Percentiles rank a stretch among this genome's conserved stretches.
phyloP scores from a whole-genome alignment of 2,113 vertebrate species.

The Tragelaphus imberbis region DNA sequence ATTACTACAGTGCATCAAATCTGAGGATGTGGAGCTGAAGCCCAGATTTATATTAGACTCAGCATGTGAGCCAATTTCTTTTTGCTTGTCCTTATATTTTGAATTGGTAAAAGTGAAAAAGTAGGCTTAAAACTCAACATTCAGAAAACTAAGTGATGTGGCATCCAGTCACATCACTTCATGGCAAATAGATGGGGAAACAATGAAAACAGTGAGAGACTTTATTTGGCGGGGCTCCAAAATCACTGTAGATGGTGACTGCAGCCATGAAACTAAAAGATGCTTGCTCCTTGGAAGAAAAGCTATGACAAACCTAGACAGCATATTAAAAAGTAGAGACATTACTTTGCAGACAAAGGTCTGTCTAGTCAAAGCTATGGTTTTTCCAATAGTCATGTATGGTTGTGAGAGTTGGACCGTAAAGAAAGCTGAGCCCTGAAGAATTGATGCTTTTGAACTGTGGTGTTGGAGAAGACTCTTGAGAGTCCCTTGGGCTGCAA shows the following conservation, averaged over 20 bases:
- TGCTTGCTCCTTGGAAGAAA: background rate
- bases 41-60: background rate
- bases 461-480: background rate
- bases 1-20: background rate
- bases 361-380: background rate
- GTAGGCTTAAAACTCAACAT: background rate
- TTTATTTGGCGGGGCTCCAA: background rate
- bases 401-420: background rate
- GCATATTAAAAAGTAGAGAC: background rate
- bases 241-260: background rate
- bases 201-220: background rate
- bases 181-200: background rate
- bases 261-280: background rate
- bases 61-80: conserved; percentile 45
- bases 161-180: background rate
- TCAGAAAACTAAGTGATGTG: background rate
- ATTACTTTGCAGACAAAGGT: background rate
- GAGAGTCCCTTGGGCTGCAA: background rate
- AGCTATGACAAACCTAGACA: background rate
- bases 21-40: background rate
- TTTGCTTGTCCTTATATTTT: conserved; percentile 67
- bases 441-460: background rate
- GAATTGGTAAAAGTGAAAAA: conserved; percentile 31
- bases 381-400: background rate
- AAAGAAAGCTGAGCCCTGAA: background rate